Evolutionary conservation across 2,888 invertebrate species (phyloP).

Genomic region (Branchipolynoe longqiensis): DNA sequence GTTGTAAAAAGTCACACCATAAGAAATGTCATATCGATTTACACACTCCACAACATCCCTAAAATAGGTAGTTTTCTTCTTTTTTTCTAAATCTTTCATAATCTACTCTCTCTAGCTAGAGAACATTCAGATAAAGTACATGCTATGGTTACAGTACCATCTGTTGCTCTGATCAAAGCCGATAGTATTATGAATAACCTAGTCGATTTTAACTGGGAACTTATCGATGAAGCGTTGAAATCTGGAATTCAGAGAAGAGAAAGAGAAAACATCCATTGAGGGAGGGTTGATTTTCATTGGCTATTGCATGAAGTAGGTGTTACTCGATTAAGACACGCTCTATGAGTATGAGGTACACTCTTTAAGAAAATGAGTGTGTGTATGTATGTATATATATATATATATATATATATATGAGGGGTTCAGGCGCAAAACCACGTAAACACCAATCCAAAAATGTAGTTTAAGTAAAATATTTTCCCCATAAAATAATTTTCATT

Average conservation of each 20-base stretch:
- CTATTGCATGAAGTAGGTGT: not conserved
- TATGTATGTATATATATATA: not conserved
- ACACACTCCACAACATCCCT: no score
- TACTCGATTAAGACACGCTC: not conserved
- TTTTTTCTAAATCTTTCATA: no score
- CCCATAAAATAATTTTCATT: no score
- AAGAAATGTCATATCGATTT: no score
- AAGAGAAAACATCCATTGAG: not conserved
- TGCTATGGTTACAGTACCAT: no score
- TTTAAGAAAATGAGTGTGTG: not conserved
- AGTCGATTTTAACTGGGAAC: slow-evolving; percentile 50
- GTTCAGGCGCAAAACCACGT: not conserved
- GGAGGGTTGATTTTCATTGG: not conserved
- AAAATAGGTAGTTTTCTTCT: no score
- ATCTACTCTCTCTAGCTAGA: no score
- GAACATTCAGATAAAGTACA: no score
- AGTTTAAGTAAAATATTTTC: no score
- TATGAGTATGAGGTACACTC: not conserved
- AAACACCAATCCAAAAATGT: not conserved
- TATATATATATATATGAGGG: not conserved
- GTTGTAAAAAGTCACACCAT: no score
- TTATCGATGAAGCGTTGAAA: slow-evolving; percentile 49
- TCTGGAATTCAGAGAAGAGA: slow-evolving; percentile 18
- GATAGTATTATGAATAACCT: no score
- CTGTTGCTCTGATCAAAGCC: no score